A percentile compares a stretch with the other conserved stretches of the same genome.
Evolutionary conservation across 2,888 invertebrate species (phyloP).

Genomic region (Aplocera efformata): DNA sequence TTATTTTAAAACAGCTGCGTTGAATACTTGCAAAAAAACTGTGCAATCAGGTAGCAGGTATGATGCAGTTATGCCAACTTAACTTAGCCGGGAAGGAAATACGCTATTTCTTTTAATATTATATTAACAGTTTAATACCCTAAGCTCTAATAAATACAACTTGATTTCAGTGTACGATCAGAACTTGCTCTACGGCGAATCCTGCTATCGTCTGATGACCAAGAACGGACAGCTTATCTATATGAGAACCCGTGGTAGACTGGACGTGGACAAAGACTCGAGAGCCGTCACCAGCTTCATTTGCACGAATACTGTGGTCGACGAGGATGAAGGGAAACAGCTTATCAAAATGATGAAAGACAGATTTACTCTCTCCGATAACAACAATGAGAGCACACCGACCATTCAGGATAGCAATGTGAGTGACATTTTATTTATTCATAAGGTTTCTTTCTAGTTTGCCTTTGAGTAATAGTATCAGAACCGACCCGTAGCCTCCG

Average conservation of each 20-base stretch:
- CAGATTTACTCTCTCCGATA: conserved; percentile 82
- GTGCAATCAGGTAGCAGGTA: too few relatives aligned
- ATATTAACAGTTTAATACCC: too few relatives aligned
- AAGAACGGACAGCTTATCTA: conserved; percentile 91
- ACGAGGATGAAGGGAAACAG: conserved; percentile 85
- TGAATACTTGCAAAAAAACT: too few relatives aligned
- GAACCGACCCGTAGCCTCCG: too few relatives aligned
- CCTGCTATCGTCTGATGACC: conserved; percentile 90
- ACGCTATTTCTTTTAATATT: too few relatives aligned
- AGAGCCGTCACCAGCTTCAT: conserved; percentile 89
- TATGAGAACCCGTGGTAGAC: conserved; percentile 88
- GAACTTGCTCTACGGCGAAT: conserved; percentile 87
- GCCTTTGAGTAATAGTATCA: too few relatives aligned
- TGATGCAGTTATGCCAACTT: too few relatives aligned
- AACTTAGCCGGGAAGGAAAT: too few relatives aligned
- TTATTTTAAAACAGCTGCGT: too few relatives aligned
- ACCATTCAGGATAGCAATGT: conserved; percentile 40
- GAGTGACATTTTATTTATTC: too few relatives aligned
- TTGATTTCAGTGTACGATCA: conserved; percentile 84
- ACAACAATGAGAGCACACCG: conserved; percentile 31
- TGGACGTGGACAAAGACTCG: conserved; percentile 87
- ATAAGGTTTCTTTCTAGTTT: too few relatives aligned
- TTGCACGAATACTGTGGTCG: conserved; percentile 89
- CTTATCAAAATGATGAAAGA: conserved; percentile 87
- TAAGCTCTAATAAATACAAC: too few relatives aligned